Evolutionary conservation across 1,140 invertebrate species (phyloP).

Genomic region (Aradophagus sp.): DNA sequence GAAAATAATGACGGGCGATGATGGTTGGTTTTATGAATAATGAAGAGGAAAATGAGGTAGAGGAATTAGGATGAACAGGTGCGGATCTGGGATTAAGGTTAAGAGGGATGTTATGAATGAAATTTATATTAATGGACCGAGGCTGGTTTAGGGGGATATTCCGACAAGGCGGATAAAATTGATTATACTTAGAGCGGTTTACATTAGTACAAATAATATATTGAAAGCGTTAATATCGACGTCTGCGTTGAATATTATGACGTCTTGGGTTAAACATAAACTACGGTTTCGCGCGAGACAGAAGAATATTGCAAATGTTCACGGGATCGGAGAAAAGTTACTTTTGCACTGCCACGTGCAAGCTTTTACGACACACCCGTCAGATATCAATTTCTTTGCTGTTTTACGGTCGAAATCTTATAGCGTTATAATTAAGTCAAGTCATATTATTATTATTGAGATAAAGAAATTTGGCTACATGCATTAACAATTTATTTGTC

Average conservation of each 20-base stretch:
- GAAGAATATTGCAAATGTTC: not conserved
- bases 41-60: conserved; percentile 34
- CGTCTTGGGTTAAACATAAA: not conserved
- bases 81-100: conserved; percentile 37
- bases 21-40: conserved; percentile 31
- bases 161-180: conserved; percentile 12
- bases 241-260: not conserved
- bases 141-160: conserved; percentile 18
- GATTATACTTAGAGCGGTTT: conserved; percentile 14
- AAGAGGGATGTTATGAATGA: conserved; percentile 39
- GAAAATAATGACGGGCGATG: conserved; percentile 20
- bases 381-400: conserved; percentile 30
- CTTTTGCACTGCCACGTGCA: conserved; percentile 12
- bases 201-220: conserved; percentile 24
- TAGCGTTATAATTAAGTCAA: conserved; percentile 2
- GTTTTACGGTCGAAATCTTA: not conserved
- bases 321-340: too few relatives aligned
- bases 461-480: not conserved
- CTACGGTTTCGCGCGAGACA: not conserved
- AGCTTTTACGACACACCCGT: conserved; percentile 17
- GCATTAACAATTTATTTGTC: not conserved
- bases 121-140: conserved; percentile 47
- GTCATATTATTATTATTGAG: conserved; percentile 30
- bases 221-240: conserved; percentile 26
- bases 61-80: conserved; percentile 45